Percentiles rank a stretch among this genome's conserved stretches.
These are phyloP conservation scores for Acheta domesticus DNA, from an alignment of 2,888 invertebrate species.

Conservation along the genomic window DNA sequence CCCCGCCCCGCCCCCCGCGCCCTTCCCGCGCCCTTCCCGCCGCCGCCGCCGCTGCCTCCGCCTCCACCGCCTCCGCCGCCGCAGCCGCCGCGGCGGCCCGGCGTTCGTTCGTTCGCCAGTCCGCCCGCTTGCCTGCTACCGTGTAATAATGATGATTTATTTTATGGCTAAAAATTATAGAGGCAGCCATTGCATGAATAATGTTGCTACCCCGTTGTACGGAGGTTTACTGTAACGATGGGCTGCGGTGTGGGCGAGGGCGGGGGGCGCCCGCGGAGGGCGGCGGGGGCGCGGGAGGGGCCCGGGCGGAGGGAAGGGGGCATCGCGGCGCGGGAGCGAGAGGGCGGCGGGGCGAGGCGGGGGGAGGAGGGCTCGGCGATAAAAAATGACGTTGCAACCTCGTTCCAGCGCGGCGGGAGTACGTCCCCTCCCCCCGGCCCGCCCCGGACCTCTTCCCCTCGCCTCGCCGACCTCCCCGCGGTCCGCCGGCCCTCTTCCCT, in stretches of 20 bases:
- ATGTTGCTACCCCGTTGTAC: slow-evolving; percentile 31
- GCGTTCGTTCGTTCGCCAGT: slow-evolving; percentile 55
- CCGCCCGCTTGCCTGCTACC: slow-evolving; percentile 41
- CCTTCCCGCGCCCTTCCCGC: background rate
- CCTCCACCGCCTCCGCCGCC: slow-evolving; percentile 34
- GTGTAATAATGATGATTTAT: slow-evolving; percentile 61
- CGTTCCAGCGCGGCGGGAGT: slow-evolving; percentile 32
- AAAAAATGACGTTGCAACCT: slow-evolving; percentile 42
- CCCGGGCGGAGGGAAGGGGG: background rate
- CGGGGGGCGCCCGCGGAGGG: slow-evolving; percentile 24
- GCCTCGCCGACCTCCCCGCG: slow-evolving; percentile 6
- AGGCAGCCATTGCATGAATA: slow-evolving; percentile 41
- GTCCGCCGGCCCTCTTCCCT: background rate
- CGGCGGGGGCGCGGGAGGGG: slow-evolving; percentile 28
- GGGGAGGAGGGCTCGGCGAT: slow-evolving; percentile 38
- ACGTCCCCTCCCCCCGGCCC: slow-evolving; percentile 18
- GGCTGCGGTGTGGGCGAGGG: slow-evolving; percentile 27
- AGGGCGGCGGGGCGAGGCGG: slow-evolving; percentile 25
- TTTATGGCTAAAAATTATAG: slow-evolving; percentile 56
- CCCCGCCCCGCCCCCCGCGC: background rate
- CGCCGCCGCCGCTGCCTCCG: slow-evolving; percentile 28
- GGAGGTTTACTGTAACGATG: slow-evolving; percentile 37
- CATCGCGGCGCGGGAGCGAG: background rate
- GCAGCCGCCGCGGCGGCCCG: slow-evolving; percentile 45
- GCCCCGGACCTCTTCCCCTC: background rate